Conservation (phyloP, 2,888 invertebrate species). For the Nephrotoma appendiculata region DNA sequence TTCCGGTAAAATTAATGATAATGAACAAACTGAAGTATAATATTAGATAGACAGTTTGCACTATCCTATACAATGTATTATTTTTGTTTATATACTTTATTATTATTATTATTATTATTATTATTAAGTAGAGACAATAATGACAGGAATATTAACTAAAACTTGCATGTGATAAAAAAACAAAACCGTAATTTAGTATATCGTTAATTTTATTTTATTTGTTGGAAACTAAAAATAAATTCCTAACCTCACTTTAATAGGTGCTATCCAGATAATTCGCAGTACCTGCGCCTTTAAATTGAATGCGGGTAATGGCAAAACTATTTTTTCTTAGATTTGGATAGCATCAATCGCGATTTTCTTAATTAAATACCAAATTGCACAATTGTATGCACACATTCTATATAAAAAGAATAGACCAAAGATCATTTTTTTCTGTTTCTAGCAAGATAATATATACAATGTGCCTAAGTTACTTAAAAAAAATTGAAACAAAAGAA, state of each 20-base stretch:
- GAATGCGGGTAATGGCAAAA: too few relatives aligned
- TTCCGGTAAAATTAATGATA: constrained; percentile 15
- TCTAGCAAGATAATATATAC: neutral
- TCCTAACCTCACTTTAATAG: neutral
- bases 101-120: neutral
- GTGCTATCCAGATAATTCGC: too few relatives aligned
- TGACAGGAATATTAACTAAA: neutral
- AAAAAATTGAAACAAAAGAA: neutral
- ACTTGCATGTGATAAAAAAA: neutral
- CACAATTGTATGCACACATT: neutral
- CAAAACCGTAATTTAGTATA: neutral
- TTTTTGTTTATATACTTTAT: neutral
- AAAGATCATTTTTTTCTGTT: neutral
- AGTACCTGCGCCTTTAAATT: too few relatives aligned
- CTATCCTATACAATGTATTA: neutral
- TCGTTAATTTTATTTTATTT: neutral
- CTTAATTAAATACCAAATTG: neutral
- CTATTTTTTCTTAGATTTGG: neutral
- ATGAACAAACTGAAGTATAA: constrained; percentile 28
- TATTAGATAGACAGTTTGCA: neutral
- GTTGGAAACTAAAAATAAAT: neutral
- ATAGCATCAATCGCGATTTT: neutral
- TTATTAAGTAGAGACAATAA: neutral
- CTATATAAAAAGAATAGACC: neutral
- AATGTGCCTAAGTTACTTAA: neutral